These are phyloP conservation scores for Chroicocephalus ridibundus DNA, from an alignment of 2,113 vertebrate species.

Conservation along the genomic window DNA sequence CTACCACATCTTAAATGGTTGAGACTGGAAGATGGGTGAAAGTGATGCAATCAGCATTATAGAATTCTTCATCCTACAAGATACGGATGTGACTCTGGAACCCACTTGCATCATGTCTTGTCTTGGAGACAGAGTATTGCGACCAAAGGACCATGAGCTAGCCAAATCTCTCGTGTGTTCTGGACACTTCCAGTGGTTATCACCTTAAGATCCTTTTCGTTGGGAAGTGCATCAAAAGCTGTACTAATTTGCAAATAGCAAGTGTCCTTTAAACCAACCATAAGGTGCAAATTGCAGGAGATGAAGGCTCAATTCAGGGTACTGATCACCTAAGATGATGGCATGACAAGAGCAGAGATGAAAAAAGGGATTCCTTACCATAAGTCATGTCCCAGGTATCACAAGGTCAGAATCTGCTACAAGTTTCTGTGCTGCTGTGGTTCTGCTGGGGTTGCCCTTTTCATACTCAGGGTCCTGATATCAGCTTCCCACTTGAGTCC, in stretches of 20 bases:
- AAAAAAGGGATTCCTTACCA: neutral
- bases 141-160: neutral
- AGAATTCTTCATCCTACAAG: neutral
- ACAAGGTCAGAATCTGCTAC: neutral
- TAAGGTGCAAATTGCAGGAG: neutral
- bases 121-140: neutral
- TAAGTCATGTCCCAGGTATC: neutral
- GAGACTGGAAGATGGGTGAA: neutral
- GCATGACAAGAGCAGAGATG: neutral
- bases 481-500: neutral
- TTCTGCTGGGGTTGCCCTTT: neutral
- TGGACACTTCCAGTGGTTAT: neutral
- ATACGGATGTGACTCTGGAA: neutral
- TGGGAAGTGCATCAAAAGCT: neutral
- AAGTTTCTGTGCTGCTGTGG: conserved; percentile 19
- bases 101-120: accelerated
- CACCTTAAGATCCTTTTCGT: neutral
- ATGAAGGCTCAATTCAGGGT: conserved; percentile 24
- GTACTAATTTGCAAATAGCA: neutral
- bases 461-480: neutral
- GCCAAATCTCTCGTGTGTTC: neutral
- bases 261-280: accelerated
- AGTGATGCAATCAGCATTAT: neutral
- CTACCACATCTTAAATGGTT: neutral
- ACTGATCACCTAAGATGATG: neutral